Evolutionary conservation across 2,888 invertebrate species (phyloP).

Genomic region (Erannis defoliaria): DNA sequence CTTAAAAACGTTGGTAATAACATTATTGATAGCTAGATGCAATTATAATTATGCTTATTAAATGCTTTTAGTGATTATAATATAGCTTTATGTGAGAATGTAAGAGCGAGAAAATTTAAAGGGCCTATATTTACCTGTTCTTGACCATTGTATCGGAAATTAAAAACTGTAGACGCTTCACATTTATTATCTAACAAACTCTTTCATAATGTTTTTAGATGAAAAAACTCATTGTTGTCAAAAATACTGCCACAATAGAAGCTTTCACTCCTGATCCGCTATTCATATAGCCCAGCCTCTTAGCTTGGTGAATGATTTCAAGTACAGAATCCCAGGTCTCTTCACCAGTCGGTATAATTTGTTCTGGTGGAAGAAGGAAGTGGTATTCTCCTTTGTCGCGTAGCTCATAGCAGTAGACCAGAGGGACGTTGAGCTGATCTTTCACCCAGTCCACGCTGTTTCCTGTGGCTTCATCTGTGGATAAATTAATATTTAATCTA

Average conservation of each 20-base stretch:
- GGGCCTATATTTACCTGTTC: too few species aligned
- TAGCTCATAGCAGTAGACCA: slow-evolving; percentile 90
- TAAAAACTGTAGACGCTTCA: too few species aligned
- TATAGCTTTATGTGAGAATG: too few species aligned
- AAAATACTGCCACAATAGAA: slow-evolving; percentile 31
- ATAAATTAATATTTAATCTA: neutral
- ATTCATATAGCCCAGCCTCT: slow-evolving; percentile 69
- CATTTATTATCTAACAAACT: neutral
- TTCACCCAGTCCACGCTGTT: slow-evolving; percentile 92
- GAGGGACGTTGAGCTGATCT: slow-evolving; percentile 86
- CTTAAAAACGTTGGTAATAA: too few species aligned
- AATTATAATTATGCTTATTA: too few species aligned
- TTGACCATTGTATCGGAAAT: too few species aligned
- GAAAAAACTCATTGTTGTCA: slow-evolving; percentile 19
- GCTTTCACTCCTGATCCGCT: slow-evolving; percentile 33
- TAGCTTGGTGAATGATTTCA: slow-evolving; percentile 71
- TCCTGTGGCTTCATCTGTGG: slow-evolving; percentile 88
- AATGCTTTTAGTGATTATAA: too few species aligned
- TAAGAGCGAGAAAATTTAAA: too few species aligned
- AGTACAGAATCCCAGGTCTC: slow-evolving; percentile 85
- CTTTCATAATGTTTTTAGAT: neutral
- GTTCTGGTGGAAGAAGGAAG: slow-evolving; percentile 89
- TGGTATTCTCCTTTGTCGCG: slow-evolving; percentile 89
- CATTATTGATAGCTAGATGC: too few species aligned
- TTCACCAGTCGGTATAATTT: slow-evolving; percentile 88